A percentile compares a stretch with the other conserved stretches of the same genome.
Conservation (phyloP, 2,888 invertebrate species). For the Andrena fulva region DNA sequence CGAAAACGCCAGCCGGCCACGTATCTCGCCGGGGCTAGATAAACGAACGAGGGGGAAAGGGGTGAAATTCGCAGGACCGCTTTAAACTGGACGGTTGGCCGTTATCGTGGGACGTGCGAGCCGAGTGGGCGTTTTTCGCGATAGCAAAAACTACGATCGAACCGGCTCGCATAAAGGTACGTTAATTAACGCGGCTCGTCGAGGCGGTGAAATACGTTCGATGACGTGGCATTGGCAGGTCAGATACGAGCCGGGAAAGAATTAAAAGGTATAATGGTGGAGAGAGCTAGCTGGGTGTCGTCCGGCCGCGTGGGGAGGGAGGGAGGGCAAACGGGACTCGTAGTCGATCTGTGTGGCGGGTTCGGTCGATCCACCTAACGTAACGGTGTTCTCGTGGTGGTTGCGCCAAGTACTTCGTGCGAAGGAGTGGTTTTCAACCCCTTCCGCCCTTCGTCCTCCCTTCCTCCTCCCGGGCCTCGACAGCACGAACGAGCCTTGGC, state of each 20-base stretch:
- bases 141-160: constrained; percentile 38
- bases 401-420: constrained; percentile 76
- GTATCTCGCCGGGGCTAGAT: constrained; percentile 42
- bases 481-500: constrained; percentile 74
- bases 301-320: not conserved
- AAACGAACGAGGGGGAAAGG: constrained; percentile 30
- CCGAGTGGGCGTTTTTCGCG: constrained; percentile 22
- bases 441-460: constrained; percentile 45
- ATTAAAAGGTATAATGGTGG: constrained; percentile 28
- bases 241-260: constrained; percentile 14
- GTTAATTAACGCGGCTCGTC: constrained; percentile 46
- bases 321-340: not conserved
- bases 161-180: constrained; percentile 48
- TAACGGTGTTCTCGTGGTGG: constrained; percentile 60
- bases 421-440: constrained; percentile 70
- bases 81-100: constrained; percentile 7
- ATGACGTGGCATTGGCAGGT: constrained; percentile 41
- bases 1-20: not conserved
- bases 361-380: constrained; percentile 37
- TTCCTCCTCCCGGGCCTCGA: constrained; percentile 53
- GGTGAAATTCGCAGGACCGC: constrained; percentile 27
- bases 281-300: not conserved
- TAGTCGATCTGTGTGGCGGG: constrained; percentile 15
- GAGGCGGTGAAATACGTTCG: constrained; percentile 36
- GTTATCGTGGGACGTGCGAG: constrained; percentile 48